phyloP scores from a whole-genome alignment of 2,113 vertebrate species.

The Notothenia coriiceps region DNA sequence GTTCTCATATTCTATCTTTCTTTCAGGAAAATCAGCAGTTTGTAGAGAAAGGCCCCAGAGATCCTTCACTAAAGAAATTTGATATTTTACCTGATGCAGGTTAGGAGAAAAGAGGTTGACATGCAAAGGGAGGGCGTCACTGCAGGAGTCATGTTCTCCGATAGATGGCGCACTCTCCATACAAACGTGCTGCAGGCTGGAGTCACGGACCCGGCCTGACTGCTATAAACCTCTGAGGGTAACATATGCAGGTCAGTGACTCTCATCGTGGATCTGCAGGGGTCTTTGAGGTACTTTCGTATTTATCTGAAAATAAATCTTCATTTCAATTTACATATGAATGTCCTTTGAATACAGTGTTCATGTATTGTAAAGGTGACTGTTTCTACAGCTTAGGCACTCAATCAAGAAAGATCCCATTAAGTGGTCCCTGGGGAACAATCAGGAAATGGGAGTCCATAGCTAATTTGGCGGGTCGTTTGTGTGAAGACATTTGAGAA shows the following conservation, averaged over 20 bases:
- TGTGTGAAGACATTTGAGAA: slow-evolving; percentile 21
- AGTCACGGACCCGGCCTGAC: slow-evolving; percentile 4
- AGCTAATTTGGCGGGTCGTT: not conserved
- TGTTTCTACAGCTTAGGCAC: not conserved
- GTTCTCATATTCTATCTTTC: not conserved
- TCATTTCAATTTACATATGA: not conserved
- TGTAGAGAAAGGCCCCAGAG: not conserved
- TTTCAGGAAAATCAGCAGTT: not conserved
- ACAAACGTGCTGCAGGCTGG: slow-evolving; percentile 54
- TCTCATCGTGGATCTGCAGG: not conserved
- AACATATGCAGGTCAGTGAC: slow-evolving; percentile 17
- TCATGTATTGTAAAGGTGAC: not conserved
- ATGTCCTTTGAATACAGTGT: not conserved
- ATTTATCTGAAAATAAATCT: not conserved
- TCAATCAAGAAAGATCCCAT: not conserved
- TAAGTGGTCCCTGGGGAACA: not conserved
- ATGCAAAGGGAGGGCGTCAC: too few relatives aligned
- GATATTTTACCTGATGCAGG: slow-evolving; percentile 1
- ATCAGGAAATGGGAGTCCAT: not conserved
- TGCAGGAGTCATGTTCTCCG: slow-evolving; percentile 28
- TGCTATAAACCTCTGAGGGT: not conserved
- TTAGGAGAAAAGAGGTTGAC: not conserved
- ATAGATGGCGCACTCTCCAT: slow-evolving; percentile 84
- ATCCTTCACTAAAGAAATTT: not conserved
- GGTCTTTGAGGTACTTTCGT: not conserved